These are phyloP conservation scores for Adineta ricciae DNA, from an alignment of 2,888 invertebrate species.

Conservation along the genomic window DNA sequence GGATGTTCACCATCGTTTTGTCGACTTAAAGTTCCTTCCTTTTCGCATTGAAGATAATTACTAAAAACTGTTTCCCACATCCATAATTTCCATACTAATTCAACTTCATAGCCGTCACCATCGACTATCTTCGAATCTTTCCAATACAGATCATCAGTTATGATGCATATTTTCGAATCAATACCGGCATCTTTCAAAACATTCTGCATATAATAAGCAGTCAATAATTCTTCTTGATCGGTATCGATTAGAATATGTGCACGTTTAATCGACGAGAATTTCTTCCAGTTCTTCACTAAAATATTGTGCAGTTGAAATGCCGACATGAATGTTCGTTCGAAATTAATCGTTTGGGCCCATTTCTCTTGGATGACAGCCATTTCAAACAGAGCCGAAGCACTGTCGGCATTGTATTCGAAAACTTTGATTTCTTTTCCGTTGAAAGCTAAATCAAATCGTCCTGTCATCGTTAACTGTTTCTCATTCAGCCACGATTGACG, in stretches of 20 bases:
- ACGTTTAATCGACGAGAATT: background rate
- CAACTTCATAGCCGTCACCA: background rate
- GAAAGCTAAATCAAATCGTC: background rate
- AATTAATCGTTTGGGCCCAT: background rate
- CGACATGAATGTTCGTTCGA: background rate
- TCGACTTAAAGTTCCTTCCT: background rate
- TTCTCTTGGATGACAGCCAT: background rate
- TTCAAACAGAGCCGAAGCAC: background rate
- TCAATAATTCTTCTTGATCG: background rate
- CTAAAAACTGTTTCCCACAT: background rate
- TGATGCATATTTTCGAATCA: background rate
- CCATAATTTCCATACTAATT: constrained; percentile 7
- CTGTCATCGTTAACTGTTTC: background rate
- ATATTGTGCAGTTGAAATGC: background rate
- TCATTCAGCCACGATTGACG: background rate
- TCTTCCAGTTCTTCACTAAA: background rate
- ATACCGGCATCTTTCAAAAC: background rate
- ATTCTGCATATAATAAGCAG: background rate
- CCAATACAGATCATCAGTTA: background rate
- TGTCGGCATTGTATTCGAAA: constrained; percentile 3
- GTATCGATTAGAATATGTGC: background rate
- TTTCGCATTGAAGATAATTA: background rate
- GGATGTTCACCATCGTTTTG: background rate
- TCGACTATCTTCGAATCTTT: background rate
- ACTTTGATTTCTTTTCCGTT: background rate